phyloP scores from a whole-genome alignment of 2,797 vertebrate genomes.

The Pelodytes ibericus region DNA sequence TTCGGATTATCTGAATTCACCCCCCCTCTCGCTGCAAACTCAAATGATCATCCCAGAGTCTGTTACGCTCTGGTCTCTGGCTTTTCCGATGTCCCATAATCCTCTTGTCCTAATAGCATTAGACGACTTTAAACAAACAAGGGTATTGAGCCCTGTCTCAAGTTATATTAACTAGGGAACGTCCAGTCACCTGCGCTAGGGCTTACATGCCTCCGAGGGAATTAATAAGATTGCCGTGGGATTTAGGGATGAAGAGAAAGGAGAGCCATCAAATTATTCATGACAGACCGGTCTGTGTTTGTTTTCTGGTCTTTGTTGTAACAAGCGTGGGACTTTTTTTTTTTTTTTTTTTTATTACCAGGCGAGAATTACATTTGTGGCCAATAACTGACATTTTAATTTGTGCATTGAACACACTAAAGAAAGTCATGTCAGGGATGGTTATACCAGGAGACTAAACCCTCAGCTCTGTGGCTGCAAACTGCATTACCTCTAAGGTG shows the following conservation, averaged over 20 bases:
- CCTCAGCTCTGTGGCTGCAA: too few relatives aligned
- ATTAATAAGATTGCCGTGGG: conserved; percentile 56
- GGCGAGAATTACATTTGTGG: background rate
- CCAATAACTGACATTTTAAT: too few relatives aligned
- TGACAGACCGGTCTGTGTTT: conserved; percentile 14
- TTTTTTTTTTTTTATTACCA: background rate
- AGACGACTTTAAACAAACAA: conserved; percentile 45
- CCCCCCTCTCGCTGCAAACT: too few relatives aligned
- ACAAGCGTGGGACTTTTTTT: background rate
- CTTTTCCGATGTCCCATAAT: conserved; percentile 51
- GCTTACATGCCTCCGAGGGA: background rate
- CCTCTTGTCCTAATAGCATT: conserved; percentile 59
- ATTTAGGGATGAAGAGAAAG: conserved; percentile 47
- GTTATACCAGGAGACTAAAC: too few relatives aligned
- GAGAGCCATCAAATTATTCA: conserved; percentile 21
- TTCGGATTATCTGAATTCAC: background rate
- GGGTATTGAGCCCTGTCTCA: conserved; percentile 30
- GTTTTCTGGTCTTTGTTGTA: background rate
- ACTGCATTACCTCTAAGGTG: too few relatives aligned
- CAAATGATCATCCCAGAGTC: conserved; percentile 21
- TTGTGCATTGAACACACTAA: too few relatives aligned
- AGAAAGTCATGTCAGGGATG: too few relatives aligned
- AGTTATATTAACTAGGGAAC: conserved; percentile 4
- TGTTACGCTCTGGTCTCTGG: background rate
- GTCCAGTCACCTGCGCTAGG: background rate